Conservation (phyloP, 2,888 invertebrate species). For the Pelosia muscerda region DNA sequence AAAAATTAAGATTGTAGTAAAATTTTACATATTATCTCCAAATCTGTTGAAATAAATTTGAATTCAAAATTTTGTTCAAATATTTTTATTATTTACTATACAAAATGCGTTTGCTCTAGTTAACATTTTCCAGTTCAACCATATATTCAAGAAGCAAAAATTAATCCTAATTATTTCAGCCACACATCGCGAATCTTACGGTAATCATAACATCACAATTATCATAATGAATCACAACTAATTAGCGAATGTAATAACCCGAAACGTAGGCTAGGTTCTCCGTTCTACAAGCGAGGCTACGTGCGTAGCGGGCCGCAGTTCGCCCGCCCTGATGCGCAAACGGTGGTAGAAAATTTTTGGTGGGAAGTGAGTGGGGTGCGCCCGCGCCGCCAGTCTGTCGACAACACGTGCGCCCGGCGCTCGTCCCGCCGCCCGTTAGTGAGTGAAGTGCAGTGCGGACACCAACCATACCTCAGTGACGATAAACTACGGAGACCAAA, state of each 20-base stretch:
- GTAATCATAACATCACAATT: slow-evolving; percentile 49
- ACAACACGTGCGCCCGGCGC: slow-evolving; percentile 77
- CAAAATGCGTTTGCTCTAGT: not conserved
- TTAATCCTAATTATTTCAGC: slow-evolving; percentile 19
- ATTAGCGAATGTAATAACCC: slow-evolving; percentile 49
- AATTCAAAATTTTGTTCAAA: not conserved
- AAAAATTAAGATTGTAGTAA: not conserved
- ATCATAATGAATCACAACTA: slow-evolving; percentile 49
- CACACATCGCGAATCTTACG: slow-evolving; percentile 41
- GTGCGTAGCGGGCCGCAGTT: slow-evolving; percentile 71
- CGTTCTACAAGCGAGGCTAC: slow-evolving; percentile 30
- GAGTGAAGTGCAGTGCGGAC: slow-evolving; percentile 68
- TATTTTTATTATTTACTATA: not conserved
- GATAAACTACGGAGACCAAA: slow-evolving; percentile 58
- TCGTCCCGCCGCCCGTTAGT: slow-evolving; percentile 64
- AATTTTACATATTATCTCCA: not conserved
- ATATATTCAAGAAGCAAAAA: not conserved
- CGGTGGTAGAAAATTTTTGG: slow-evolving; percentile 84
- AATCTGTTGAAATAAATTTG: not conserved
- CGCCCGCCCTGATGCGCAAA: slow-evolving; percentile 60
- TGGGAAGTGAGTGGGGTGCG: slow-evolving; percentile 86
- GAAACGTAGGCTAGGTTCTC: slow-evolving; percentile 21
- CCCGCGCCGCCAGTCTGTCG: slow-evolving; percentile 79
- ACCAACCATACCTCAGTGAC: slow-evolving; percentile 64
- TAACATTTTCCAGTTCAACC: not conserved